These are phyloP conservation scores for Drosophila mojavensis DNA, from an alignment of 1,140 invertebrate species.

Conservation along the genomic window DNA sequence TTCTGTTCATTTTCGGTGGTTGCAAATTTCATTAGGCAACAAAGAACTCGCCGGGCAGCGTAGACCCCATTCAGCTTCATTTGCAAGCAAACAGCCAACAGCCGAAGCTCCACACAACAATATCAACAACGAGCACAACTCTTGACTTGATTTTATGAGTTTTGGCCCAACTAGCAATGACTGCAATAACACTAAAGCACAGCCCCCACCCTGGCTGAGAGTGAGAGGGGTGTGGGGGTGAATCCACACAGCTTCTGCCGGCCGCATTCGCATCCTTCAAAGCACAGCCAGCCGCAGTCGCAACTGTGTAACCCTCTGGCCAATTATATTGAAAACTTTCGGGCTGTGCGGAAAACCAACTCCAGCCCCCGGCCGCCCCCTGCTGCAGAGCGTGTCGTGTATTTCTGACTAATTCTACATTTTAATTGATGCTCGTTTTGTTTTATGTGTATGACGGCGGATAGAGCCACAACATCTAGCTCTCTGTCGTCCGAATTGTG, in stretches of 20 bases:
- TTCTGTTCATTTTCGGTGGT: constrained; percentile 58
- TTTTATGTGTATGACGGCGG: constrained; percentile 37
- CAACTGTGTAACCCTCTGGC: constrained; percentile 45
- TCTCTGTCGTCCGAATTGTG: constrained; percentile 10
- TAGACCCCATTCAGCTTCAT: constrained; percentile 33
- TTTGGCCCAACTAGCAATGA: constrained; percentile 72
- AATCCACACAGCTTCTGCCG: constrained; percentile 21
- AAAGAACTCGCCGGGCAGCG: background rate
- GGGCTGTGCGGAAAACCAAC: constrained; percentile 10
- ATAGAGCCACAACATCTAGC: constrained; percentile 13
- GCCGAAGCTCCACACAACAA: constrained; percentile 24
- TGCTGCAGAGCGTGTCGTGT: background rate
- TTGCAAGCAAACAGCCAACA: constrained; percentile 43
- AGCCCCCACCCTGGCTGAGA: constrained; percentile 21
- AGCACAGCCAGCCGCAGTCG: constrained; percentile 19
- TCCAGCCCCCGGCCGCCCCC: background rate
- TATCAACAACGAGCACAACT: constrained; percentile 48
- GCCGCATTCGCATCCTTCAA: constrained; percentile 6
- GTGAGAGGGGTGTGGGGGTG: constrained; percentile 16
- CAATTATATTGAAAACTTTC: constrained; percentile 78
- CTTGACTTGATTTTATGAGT: constrained; percentile 78
- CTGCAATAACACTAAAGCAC: constrained; percentile 77
- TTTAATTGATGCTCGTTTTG: constrained; percentile 62
- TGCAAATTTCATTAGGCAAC: constrained; percentile 69
- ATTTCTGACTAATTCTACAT: constrained; percentile 58